These are phyloP conservation scores for Acipenser oxyrinchus DNA, from an alignment of 2,797 vertebrate species.

Conservation along the genomic window DNA sequence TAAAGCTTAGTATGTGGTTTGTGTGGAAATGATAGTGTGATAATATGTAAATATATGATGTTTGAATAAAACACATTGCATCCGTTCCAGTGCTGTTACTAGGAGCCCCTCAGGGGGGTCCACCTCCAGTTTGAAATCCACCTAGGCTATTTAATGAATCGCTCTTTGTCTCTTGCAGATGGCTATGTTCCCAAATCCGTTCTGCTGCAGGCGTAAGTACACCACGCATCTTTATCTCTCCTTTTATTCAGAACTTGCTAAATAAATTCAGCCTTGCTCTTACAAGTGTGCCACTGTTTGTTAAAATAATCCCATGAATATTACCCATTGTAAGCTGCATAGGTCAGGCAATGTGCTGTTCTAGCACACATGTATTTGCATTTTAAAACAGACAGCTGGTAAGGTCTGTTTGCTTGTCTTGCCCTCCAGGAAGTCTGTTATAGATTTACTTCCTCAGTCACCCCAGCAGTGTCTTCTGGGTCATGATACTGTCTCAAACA, in stretches of 20 bases:
- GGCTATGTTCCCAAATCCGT: slow-evolving; percentile 70
- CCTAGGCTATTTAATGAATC: slow-evolving; percentile 2
- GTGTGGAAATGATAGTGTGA: no score
- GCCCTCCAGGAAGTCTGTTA: no score
- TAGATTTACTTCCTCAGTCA: no score
- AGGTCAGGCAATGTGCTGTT: background rate
- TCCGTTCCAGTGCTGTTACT: no score
- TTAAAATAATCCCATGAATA: background rate
- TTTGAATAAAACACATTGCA: no score
- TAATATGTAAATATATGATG: no score
- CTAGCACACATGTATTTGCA: background rate
- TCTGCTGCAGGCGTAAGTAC: slow-evolving; percentile 75
- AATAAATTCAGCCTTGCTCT: background rate
- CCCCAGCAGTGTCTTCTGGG: no score
- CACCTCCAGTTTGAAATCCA: background rate
- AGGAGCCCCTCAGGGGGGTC: no score
- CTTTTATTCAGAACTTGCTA: background rate
- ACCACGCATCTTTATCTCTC: slow-evolving; percentile 8
- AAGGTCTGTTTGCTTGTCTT: background rate
- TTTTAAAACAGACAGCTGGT: background rate
- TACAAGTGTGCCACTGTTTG: background rate
- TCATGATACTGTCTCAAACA: no score
- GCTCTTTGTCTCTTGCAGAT: slow-evolving; percentile 53
- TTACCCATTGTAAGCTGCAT: background rate
- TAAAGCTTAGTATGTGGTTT: no score